Evolutionary conservation across 1,140 invertebrate species (phyloP).

Genomic region (Varroa destructor): DNA sequence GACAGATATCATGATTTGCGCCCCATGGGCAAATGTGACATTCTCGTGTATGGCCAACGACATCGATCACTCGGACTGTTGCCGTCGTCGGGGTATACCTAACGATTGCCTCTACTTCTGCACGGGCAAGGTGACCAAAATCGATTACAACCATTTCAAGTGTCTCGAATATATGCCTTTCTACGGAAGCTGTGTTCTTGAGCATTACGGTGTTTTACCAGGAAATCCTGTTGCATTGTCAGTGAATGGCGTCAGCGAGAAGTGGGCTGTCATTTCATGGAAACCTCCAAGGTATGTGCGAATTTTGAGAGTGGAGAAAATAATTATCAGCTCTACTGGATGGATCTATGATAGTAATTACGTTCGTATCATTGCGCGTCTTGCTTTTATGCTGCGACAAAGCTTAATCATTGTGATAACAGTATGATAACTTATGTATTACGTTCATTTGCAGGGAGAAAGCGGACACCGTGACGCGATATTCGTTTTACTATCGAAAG

Average conservation of each 20-base stretch:
- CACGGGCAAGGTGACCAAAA: slow-evolving; percentile 53
- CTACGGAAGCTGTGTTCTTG: slow-evolving; percentile 61
- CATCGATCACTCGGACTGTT: slow-evolving; percentile 54
- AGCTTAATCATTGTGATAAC: no score
- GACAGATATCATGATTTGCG: slow-evolving; percentile 64
- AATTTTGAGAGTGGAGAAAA: no score
- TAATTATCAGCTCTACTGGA: no score
- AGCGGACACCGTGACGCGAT: slow-evolving; percentile 55
- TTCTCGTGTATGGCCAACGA: slow-evolving; percentile 57
- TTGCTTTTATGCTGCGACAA: no score
- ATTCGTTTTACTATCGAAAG: slow-evolving; percentile 53
- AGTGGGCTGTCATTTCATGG: slow-evolving; percentile 65
- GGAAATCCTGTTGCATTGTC: slow-evolving; percentile 52
- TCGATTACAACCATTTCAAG: slow-evolving; percentile 55
- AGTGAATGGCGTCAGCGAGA: slow-evolving; percentile 55
- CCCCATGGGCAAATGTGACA: slow-evolving; percentile 61
- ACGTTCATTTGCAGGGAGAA: slow-evolving; percentile 38
- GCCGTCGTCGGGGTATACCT: slow-evolving; percentile 56
- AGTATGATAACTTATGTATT: background rate
- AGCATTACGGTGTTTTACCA: slow-evolving; percentile 65
- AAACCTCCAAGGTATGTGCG: slow-evolving; percentile 45
- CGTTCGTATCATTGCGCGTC: no score
- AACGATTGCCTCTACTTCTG: slow-evolving; percentile 55
- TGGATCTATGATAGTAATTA: no score
- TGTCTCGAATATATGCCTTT: slow-evolving; percentile 63